phyloP scores from a whole-genome alignment of 2,113 vertebrate species.

The Sterrhoptilus dennistouni region DNA sequence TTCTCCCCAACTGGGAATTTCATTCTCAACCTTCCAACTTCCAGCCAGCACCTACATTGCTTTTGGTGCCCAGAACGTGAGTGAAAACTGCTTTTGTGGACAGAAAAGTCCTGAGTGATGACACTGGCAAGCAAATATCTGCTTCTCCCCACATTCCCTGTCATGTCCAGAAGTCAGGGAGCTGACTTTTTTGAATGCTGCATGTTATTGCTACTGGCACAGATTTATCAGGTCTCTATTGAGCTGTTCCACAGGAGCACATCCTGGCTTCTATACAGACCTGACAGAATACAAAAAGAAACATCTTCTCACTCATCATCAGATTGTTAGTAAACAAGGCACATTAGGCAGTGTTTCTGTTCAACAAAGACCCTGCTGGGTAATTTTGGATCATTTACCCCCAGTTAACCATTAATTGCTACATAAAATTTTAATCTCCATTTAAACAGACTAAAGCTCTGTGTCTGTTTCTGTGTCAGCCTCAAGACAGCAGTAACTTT shows the following conservation, averaged over 20 bases:
- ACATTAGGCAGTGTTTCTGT: constrained; percentile 44
- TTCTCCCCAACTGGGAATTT: not conserved
- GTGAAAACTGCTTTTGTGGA: not conserved
- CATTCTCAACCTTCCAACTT: not conserved
- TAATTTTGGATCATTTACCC: constrained; percentile 63
- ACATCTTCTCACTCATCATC: constrained; percentile 13
- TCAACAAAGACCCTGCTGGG: constrained; percentile 52
- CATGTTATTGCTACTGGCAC: not conserved
- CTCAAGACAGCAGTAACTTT: constrained; percentile 61
- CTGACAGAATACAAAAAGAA: not conserved
- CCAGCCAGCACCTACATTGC: not conserved
- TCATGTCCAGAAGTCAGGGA: not conserved
- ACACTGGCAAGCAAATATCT: not conserved
- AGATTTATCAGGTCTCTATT: not conserved
- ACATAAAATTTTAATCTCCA: constrained; percentile 70
- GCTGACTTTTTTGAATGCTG: not conserved
- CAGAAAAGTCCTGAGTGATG: not conserved
- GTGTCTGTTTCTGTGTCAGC: constrained; percentile 36
- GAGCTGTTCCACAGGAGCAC: not conserved
- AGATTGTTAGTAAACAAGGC: constrained; percentile 44
- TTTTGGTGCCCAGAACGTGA: not conserved
- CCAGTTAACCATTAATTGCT: constrained; percentile 67
- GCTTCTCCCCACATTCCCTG: not conserved
- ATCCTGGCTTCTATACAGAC: not conserved
- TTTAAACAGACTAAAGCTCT: constrained; percentile 56